Evolutionary conservation across 2,797 vertebrate genomes (phyloP).

Genomic region (Gymnothorax reevesii): DNA sequence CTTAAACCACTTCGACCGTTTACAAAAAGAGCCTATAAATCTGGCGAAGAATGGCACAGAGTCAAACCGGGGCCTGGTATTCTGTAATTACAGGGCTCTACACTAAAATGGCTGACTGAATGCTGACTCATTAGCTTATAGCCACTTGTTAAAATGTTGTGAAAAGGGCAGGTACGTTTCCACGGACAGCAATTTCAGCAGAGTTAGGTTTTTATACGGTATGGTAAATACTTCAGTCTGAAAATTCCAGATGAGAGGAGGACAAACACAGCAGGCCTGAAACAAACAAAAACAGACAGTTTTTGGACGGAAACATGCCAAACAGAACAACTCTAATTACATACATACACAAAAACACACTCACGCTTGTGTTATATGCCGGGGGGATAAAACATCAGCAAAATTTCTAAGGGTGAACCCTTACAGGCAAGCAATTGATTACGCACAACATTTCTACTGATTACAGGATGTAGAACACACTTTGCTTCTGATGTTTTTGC

Average conservation of each 20-base stretch:
- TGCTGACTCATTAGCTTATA: conserved; percentile 32
- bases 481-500: background rate
- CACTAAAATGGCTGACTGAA: conserved; percentile 40
- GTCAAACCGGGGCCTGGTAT: background rate
- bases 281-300: background rate
- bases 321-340: background rate
- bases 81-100: conserved; percentile 45
- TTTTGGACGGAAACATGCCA: background rate
- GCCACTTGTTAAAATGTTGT: conserved; percentile 32
- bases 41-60: background rate
- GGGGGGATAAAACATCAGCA: too few relatives aligned
- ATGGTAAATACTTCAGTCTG: conserved; percentile 7
- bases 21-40: conserved; percentile 24
- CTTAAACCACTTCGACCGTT: conserved; percentile 6
- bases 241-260: background rate
- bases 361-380: too few relatives aligned
- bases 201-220: background rate
- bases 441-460: background rate
- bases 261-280: background rate
- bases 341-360: too few relatives aligned
- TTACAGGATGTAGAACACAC: background rate
- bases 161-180: conserved; percentile 27
- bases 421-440: background rate
- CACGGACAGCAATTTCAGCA: background rate
- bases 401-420: background rate